Evolutionary conservation across 1,140 invertebrate genomes (phyloP), one percentile per base, ranked within the genome.

Genomic region (Globodera ellingtonae): DNA sequence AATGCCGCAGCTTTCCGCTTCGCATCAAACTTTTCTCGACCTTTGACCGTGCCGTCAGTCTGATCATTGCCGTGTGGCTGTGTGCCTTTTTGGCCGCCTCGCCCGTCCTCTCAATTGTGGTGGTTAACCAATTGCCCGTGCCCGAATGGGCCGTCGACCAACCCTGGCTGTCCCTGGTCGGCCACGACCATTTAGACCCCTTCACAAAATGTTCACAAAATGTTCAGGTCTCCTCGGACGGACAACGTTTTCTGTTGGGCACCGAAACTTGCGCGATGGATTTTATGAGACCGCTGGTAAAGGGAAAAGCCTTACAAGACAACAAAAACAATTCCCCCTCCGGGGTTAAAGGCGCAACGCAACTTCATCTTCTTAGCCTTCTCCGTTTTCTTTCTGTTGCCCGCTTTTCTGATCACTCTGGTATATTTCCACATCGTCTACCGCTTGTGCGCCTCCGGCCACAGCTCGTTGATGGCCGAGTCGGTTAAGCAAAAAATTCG

Each of bases 191-290:
- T 47, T 44, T 24, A 24, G 56, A 73, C 56, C 67, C 50, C 72
- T 35, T 56, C 0, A 6, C 24, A 4, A 72, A 72, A 46, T 62
- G 18, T 18, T 50, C 44, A 48, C n/a, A 35, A 67, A 71, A 48
- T 44, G 67, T 35, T 79, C 18, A 82, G 84, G 75, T 89, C 3
- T 79, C 82, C 0, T 44, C 69, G 18, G 86, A 89, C 62, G 73
- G 77, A 6, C 2, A 70, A 21, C 35, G 35, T 35, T 83, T 82
- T 35, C 75, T 88, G 44, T 18, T 72, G 2, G 47, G 62, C 6
- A 88, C 87, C 9, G 87, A 88, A n/a, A 82, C 81, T 47, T 88
- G 87, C 74, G 87, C 79, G 3, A 82, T 88, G 79, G 82, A 88
- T 73, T 74, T 82, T 72, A 56, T 47, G n/a, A 47, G 79, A 18